Base-by-base conservation (phyloP, 2,888 invertebrate species). In the Magallana nippona region DNA sequence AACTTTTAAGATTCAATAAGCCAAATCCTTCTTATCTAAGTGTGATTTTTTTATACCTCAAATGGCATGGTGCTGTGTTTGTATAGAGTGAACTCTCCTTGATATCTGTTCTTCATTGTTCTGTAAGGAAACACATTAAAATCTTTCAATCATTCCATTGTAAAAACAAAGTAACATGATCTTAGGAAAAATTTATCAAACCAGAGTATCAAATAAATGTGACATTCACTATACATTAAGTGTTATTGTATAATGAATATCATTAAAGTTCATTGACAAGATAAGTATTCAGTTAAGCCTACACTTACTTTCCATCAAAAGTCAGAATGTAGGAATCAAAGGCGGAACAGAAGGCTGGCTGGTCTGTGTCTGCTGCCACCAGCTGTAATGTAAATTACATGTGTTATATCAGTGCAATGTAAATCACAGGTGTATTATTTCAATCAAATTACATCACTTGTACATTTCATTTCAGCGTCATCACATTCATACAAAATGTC, bases 1-100 rank as follows among this genome's bases (percentile, higher is more conserved):
- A 44, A 8, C 44, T 44, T 44, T 44, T 0, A 44, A 44, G 44
- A 44, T 44, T 44, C 44, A 44, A 44, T 44, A 3, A 44, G 44
- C 44, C 8, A 8, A 44, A 44, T 44, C 3, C 44, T 44, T 44
- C 3, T 44, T 8, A 44, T 44, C 44, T 44, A 0, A 11, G 15
- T 15, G 32, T 27, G 15, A n/a, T n/a, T 27, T 13, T 27, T 81
- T 77, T 79, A 86, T 88, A 93, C 93, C 89, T 90, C 91, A 86
- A 90, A 91, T 62, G 91, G 91, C 19, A 90, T 86, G 17, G 85
- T 86, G 56, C 82, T 86, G 86, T 93, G 91, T 83, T 89, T 88
- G 86, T 91, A 92, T 13, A 91, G 81, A n/a, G 92, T 85, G 82
- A 91, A 92, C 82, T 92, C 92, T 81, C 93, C 93, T 81, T 91